Evolutionary conservation across 2,888 invertebrate genomes (phyloP).

Genomic region (Arctia plantaginis): DNA sequence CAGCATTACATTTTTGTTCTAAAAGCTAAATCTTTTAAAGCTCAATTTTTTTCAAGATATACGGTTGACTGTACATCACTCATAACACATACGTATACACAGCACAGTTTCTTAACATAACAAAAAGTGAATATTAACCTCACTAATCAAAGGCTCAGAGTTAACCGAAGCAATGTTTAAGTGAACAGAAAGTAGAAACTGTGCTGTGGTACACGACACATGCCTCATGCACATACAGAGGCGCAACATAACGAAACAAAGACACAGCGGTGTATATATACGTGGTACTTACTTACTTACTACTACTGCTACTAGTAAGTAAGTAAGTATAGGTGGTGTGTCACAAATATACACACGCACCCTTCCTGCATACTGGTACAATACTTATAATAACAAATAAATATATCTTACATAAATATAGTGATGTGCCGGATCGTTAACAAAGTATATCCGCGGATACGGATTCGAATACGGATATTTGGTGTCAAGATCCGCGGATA

Average conservation of each 20-base stretch:
- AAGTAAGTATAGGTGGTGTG: not conserved
- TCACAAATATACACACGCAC: not conserved
- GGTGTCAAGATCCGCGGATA: no score
- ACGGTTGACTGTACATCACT: conserved; percentile 18
- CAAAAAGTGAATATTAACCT: no score
- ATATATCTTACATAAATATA: not conserved
- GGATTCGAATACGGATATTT: no score
- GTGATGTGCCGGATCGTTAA: no score
- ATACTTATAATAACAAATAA: conserved; percentile 1
- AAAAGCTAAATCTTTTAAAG: not conserved
- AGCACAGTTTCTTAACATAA: conserved; percentile 14
- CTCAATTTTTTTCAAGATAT: not conserved
- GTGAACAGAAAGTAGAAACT: conserved; percentile 6
- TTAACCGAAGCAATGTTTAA: not conserved
- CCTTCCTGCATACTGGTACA: not conserved
- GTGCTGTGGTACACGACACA: conserved; percentile 27
- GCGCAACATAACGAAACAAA: conserved; percentile 27
- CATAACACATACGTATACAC: conserved; percentile 2
- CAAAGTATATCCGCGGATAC: no score
- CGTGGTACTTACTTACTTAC: no score
- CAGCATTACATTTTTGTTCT: not conserved
- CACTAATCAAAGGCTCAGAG: not conserved
- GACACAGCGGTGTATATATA: not conserved
- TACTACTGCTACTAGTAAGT: no score
- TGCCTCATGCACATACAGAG: conserved; percentile 35